Evolutionary conservation across 2,113 vertebrate genomes (phyloP).

Genomic region (Pedetes capensis): DNA sequence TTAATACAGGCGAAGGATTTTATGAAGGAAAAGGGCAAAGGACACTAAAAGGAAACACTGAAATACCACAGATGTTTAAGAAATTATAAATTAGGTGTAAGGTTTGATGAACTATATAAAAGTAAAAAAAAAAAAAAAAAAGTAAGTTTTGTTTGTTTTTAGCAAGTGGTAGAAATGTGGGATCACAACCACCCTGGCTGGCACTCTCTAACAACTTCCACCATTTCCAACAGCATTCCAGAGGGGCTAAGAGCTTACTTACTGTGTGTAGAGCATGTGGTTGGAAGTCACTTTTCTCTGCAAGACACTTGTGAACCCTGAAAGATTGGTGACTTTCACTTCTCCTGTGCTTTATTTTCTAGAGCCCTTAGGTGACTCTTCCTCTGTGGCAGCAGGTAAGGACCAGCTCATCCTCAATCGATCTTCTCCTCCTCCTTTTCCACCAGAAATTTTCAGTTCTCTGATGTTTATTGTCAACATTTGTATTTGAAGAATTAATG

Average conservation of each 20-base stretch:
- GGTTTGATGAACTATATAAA: background rate
- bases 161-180: too few relatives aligned
- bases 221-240: background rate
- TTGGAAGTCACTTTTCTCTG: background rate
- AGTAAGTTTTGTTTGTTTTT: too few relatives aligned
- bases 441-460: too few relatives aligned
- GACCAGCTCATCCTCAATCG: background rate
- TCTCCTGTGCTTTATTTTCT: background rate
- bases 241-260: background rate
- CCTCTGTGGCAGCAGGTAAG: background rate
- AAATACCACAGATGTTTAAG: background rate
- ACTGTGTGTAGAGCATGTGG: background rate
- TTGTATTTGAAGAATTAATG: too few relatives aligned
- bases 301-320: background rate
- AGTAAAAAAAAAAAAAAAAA: too few relatives aligned
- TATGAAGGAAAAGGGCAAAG: background rate
- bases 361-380: background rate
- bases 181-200: too few relatives aligned
- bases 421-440: background rate
- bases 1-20: background rate
- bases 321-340: background rate
- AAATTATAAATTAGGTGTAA: too few relatives aligned
- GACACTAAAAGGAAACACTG: background rate
- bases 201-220: too few relatives aligned
- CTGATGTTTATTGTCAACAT: too few relatives aligned